Percentiles rank a stretch among this genome's conserved stretches.
Evolutionary conservation across 2,888 invertebrate genomes (phyloP).

Genomic region (Eueremaeus valkanovi): DNA sequence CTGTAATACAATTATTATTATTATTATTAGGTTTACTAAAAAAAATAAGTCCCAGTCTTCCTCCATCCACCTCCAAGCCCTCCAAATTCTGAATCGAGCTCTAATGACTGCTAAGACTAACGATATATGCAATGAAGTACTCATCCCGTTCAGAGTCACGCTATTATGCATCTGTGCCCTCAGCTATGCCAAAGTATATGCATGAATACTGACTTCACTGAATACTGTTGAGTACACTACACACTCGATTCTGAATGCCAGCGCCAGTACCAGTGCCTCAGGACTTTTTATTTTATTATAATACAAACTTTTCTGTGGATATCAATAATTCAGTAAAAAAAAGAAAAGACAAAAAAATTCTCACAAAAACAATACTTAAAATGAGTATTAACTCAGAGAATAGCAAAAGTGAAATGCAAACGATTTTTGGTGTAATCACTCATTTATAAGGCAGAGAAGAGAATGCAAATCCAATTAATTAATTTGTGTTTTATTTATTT

Average conservation of each 20-base stretch:
- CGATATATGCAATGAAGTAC: constrained; percentile 18
- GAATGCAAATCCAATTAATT: neutral
- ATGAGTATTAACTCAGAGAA: no score
- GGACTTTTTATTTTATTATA: constrained; percentile 4
- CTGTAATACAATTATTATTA: neutral
- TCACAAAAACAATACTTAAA: neutral
- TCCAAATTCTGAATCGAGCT: neutral
- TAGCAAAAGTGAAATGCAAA: no score
- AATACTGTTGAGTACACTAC: no score
- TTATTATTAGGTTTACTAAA: neutral
- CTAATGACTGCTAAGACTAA: constrained; percentile 18
- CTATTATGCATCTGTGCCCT: constrained; percentile 23
- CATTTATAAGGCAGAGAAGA: no score
- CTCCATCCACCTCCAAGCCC: neutral
- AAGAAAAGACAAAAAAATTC: neutral
- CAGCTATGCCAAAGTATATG: neutral
- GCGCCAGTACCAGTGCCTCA: neutral
- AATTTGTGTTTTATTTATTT: neutral
- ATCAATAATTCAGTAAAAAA: neutral
- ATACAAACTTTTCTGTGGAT: neutral
- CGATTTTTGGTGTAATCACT: no score
- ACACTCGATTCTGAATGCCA: neutral
- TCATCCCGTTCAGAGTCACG: constrained; percentile 21
- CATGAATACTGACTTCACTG: neutral
- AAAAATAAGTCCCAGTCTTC: neutral